A percentile compares a stretch with the other conserved stretches of the same genome.
These are phyloP conservation scores for Ariolimax columbianus DNA, from an alignment of 2,888 invertebrate species.

Conservation along the genomic window DNA sequence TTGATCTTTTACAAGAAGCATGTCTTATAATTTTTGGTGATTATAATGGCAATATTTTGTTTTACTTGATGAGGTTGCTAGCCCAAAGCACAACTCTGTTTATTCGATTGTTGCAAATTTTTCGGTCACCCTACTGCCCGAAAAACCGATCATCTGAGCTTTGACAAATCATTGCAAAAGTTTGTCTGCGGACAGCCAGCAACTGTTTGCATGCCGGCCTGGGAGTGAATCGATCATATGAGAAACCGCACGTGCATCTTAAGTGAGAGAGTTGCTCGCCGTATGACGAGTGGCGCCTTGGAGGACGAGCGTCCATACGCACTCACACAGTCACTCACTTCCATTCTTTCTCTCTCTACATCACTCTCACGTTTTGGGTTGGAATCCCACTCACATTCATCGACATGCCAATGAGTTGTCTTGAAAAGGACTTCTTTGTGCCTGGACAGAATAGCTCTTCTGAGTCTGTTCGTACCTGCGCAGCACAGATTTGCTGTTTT, in stretches of 20 bases:
- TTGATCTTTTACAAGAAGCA: no score
- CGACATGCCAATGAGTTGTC: neutral
- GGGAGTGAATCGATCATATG: constrained; percentile 20
- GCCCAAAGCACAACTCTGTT: no score
- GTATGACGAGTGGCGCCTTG: constrained; percentile 9
- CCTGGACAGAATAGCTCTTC: neutral
- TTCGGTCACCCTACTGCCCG: no score
- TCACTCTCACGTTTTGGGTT: neutral
- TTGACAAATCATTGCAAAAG: constrained; percentile 7
- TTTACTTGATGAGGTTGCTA: no score
- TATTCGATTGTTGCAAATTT: no score
- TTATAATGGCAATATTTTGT: no score
- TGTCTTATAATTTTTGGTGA: no score
- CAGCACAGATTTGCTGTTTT: no score
- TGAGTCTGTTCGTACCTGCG: no score
- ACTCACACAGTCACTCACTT: no score
- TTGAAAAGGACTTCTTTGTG: neutral
- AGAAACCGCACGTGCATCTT: constrained; percentile 33
- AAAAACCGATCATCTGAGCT: neutral
- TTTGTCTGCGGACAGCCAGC: constrained; percentile 2
- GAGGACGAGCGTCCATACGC: neutral
- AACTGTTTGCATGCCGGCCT: constrained; percentile 1
- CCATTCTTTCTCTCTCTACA: no score
- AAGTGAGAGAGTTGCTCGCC: constrained; percentile 29
- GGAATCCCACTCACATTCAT: neutral